Percentiles rank a stretch among this genome's conserved stretches.
phyloP scores from a whole-genome alignment of 53 echinoderm and acorn worm species.

The Zoroaster sp. region DNA sequence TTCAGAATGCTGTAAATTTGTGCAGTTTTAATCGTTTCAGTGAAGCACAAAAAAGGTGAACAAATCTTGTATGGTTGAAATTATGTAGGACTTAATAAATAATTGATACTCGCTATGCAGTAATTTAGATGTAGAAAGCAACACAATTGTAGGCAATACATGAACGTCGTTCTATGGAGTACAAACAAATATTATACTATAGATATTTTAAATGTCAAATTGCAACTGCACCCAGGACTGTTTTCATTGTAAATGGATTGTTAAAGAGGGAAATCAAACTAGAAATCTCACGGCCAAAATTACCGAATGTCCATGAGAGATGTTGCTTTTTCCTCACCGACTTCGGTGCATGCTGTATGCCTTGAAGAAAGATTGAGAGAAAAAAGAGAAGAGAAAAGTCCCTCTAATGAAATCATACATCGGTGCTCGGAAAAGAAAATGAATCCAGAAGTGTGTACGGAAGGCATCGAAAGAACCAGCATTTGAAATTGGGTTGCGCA shows the following conservation, averaged over 20 bases:
- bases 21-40: no score
- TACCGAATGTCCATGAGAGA: neutral
- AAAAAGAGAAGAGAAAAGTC: neutral
- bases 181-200: neutral
- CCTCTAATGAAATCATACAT: conserved; percentile 43
- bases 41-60: no score
- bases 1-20: no score
- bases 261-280: conserved; percentile 42
- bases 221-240: neutral
- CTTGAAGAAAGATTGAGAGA: conserved; percentile 1
- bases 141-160: neutral
- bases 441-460: neutral
- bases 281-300: conserved; percentile 17
- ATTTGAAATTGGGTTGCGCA: conserved; percentile 40
- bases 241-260: conserved; percentile 17
- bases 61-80: no score
- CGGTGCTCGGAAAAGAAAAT: conserved; percentile 12
- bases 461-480: neutral
- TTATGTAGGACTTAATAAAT: no score
- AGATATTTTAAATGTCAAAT: neutral
- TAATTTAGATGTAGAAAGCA: neutral
- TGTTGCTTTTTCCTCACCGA: neutral
- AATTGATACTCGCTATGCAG: no score
- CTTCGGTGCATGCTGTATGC: conserved; percentile 3
- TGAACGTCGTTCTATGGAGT: neutral